A percentile compares a stretch with the other conserved stretches of the same genome.
Conservation (phyloP, 2,113 vertebrate species). For the Podiceps cristatus region DNA sequence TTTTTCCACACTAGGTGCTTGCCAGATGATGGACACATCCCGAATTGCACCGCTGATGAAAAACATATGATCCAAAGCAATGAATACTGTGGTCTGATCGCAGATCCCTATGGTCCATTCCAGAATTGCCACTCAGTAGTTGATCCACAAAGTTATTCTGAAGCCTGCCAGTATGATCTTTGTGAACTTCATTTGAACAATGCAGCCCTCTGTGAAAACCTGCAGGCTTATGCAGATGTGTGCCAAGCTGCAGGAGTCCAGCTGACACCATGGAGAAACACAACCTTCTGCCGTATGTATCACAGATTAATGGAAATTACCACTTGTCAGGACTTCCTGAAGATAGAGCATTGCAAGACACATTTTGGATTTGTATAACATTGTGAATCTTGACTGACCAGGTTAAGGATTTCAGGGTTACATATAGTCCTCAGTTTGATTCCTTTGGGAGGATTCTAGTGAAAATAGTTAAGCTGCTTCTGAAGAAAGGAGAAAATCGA, state of each 20-base stretch:
- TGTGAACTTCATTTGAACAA: constrained; percentile 59
- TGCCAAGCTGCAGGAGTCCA: constrained; percentile 58
- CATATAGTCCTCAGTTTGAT: not conserved
- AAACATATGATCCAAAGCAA: constrained; percentile 51
- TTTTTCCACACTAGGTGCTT: constrained; percentile 22
- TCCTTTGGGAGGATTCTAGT: not conserved
- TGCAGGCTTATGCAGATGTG: constrained; percentile 60
- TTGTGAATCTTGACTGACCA: not conserved
- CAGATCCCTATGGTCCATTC: constrained; percentile 51
- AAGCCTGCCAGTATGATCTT: constrained; percentile 64
- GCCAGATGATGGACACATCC: constrained; percentile 46
- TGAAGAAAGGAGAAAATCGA: not conserved
- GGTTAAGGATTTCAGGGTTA: not conserved
- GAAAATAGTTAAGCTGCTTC: not conserved
- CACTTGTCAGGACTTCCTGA: not conserved
- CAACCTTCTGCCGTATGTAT: constrained; percentile 72
- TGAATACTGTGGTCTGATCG: constrained; percentile 53
- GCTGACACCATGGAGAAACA: constrained; percentile 61
- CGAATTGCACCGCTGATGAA: constrained; percentile 56
- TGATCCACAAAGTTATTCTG: constrained; percentile 37
- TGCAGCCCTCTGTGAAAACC: constrained; percentile 50
- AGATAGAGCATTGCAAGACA: not conserved
- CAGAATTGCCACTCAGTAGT: constrained; percentile 41
- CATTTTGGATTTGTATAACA: not conserved
- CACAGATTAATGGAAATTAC: not conserved